These are phyloP conservation scores for Lepus americanus DNA, from an alignment of 2,113 vertebrate species.

Conservation along the genomic window DNA sequence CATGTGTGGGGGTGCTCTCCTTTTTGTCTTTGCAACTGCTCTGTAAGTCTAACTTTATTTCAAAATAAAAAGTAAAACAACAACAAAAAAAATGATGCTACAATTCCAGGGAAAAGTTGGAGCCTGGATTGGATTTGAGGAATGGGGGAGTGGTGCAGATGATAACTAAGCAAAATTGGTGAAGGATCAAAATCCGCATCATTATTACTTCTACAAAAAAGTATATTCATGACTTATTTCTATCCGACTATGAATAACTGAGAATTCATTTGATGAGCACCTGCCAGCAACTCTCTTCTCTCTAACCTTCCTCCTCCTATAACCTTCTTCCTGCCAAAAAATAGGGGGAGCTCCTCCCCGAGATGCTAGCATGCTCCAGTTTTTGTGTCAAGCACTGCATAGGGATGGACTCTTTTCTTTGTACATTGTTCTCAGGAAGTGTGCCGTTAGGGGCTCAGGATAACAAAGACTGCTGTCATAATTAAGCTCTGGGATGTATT, in stretches of 20 bases:
- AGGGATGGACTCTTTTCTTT: constrained; percentile 23
- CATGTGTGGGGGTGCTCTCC: rapidly evolving
- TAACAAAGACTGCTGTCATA: constrained; percentile 73
- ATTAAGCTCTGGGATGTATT: constrained; percentile 79
- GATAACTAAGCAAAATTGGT: neutral
- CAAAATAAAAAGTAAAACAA: neutral
- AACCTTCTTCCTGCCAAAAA: neutral
- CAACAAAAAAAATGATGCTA: neutral
- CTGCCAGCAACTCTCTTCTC: neutral
- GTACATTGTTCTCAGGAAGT: constrained; percentile 61
- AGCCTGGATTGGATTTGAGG: neutral
- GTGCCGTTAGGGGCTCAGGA: constrained; percentile 36
- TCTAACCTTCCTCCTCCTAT: neutral
- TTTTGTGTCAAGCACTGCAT: constrained; percentile 50
- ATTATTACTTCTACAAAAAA: constrained; percentile 1
- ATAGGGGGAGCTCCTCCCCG: neutral
- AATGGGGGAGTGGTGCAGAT: too few relatives aligned
- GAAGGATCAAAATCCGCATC: neutral
- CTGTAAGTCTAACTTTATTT: neutral
- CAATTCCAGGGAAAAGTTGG: neutral
- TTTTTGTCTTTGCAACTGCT: neutral
- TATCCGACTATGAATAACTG: neutral
- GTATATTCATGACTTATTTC: neutral
- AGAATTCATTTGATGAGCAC: neutral
- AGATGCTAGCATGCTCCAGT: constrained; percentile 17